Evolutionary conservation across 2,888 invertebrate genomes (phyloP).

Genomic region (Holacanthella duospinosa): DNA sequence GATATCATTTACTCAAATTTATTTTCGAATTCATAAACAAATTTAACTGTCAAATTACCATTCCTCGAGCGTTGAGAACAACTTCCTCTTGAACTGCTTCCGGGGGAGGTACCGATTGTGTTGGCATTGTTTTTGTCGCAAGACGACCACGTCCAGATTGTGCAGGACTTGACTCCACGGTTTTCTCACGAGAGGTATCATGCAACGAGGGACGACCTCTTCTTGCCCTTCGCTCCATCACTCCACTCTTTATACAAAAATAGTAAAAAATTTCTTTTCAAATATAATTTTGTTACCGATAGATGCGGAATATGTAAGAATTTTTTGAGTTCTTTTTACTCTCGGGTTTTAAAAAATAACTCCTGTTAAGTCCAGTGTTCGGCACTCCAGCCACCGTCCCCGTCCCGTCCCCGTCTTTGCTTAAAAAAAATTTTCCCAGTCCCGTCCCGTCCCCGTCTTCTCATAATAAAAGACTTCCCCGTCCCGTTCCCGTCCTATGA

Average conservation of each 20-base stretch:
- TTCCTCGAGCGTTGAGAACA: conserved; percentile 71
- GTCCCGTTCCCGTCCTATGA: too few species aligned
- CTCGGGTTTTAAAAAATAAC: too few species aligned
- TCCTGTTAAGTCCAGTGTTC: too few species aligned
- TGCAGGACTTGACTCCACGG: neutral
- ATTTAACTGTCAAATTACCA: conserved; percentile 43
- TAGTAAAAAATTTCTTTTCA: neutral
- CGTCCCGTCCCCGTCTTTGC: too few species aligned
- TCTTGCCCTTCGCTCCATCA: neutral
- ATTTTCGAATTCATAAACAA: neutral
- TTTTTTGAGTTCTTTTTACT: too few species aligned
- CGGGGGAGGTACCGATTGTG: conserved; percentile 3
- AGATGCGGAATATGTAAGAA: neutral
- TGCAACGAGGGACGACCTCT: neutral
- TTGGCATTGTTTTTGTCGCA: neutral
- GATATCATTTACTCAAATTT: neutral
- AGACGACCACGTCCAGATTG: neutral
- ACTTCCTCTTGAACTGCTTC: conserved; percentile 46
- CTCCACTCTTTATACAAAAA: neutral
- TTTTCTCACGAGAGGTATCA: neutral
- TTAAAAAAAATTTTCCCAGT: too few species aligned
- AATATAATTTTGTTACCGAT: neutral
- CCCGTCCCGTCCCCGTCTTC: too few species aligned
- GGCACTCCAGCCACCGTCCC: too few species aligned
- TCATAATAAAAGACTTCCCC: too few species aligned